These are phyloP conservation scores for Philhelius pedissequus DNA, from an alignment of 2,888 invertebrate genomes.

Conservation along the genomic window DNA sequence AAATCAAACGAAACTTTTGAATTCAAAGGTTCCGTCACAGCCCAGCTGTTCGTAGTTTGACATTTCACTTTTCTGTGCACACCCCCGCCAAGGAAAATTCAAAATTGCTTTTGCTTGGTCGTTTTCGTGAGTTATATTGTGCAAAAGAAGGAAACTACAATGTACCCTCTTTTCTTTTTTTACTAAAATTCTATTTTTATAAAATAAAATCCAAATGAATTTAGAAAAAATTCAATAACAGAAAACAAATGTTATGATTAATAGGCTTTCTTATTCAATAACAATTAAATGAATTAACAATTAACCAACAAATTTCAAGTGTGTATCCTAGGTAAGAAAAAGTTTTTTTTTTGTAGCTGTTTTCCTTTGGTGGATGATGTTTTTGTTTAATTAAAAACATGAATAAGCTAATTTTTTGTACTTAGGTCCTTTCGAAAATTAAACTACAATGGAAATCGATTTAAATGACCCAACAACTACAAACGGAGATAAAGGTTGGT, in stretches of 20 bases:
- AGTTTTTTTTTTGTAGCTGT: not conserved
- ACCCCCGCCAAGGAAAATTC: not conserved
- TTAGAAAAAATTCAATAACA: not conserved
- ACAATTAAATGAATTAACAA: not conserved
- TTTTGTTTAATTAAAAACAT: not conserved
- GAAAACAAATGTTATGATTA: not conserved
- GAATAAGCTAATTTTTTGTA: not conserved
- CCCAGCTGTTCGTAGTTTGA: not conserved
- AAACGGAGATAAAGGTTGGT: not conserved
- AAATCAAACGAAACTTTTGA: not conserved
- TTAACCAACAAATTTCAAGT: conserved; percentile 1
- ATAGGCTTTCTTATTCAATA: not conserved
- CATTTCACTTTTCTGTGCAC: not conserved
- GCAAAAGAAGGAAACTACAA: not conserved
- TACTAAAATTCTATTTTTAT: conserved; percentile 5
- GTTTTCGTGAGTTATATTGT: not conserved
- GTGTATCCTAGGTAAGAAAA: not conserved
- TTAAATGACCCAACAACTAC: not conserved
- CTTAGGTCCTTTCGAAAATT: not conserved
- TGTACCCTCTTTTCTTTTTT: not conserved
- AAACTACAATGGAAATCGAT: not conserved
- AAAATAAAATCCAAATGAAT: not conserved
- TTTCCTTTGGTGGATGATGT: not conserved
- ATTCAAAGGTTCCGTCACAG: not conserved
- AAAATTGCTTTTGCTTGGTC: not conserved